Evolutionary conservation across 2,797 vertebrate genomes (phyloP).

Genomic region (Rhabdomys pumilio): DNA sequence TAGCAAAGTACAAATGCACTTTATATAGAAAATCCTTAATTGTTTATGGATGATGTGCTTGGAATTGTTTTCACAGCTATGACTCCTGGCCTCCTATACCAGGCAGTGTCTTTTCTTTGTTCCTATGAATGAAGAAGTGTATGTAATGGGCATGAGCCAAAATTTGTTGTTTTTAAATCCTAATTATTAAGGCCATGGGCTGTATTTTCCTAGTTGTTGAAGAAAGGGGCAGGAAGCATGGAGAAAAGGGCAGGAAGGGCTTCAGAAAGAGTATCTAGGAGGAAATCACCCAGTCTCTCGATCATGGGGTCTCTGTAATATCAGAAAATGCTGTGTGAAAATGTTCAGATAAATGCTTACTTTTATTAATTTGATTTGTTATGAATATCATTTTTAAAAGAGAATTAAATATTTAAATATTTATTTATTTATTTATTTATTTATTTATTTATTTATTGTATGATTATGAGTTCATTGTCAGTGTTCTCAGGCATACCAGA

Average conservation of each 20-base stretch:
- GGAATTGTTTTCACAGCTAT: neutral
- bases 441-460: too few relatives aligned
- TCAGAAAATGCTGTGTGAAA: neutral
- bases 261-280: neutral
- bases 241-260: neutral
- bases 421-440: too few relatives aligned
- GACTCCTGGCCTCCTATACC: neutral
- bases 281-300: neutral
- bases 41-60: neutral
- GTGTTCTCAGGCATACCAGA: too few relatives aligned
- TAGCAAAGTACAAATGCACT: neutral
- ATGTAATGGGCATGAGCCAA: neutral
- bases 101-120: neutral
- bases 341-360: neutral
- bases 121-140: neutral
- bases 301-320: neutral
- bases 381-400: too few relatives aligned
- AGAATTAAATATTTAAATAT: too few relatives aligned
- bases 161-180: neutral
- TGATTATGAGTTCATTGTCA: too few relatives aligned
- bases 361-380: neutral
- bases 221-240: neutral
- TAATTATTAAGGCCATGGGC: neutral
- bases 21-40: neutral
- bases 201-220: neutral